These are phyloP conservation scores for Gadopsis marmoratus DNA, from an alignment of 2,797 vertebrate genomes.

Conservation along the genomic window DNA sequence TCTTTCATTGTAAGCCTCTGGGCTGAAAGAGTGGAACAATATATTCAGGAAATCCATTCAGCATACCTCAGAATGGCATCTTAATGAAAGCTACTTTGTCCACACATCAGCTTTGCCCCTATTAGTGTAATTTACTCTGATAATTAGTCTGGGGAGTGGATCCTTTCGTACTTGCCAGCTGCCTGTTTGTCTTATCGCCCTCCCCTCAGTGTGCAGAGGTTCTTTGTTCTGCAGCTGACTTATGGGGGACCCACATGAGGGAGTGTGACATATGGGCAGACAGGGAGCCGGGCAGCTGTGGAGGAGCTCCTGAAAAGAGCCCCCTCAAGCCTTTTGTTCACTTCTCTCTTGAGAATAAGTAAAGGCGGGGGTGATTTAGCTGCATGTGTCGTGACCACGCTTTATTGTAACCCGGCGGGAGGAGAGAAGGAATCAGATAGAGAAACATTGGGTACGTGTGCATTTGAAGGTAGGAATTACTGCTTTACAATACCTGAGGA, in stretches of 20 bases:
- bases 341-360: constrained; percentile 53
- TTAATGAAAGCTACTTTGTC: constrained; percentile 65
- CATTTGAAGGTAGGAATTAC: background rate
- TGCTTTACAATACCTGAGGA: constrained; percentile 86
- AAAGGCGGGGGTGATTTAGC: constrained; percentile 67
- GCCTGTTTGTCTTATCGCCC: constrained; percentile 60
- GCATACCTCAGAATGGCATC: constrained; percentile 20
- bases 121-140: constrained; percentile 71
- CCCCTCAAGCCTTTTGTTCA: constrained; percentile 78
- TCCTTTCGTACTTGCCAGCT: constrained; percentile 50
- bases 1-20: constrained; percentile 4
- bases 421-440: constrained; percentile 24
- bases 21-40: constrained; percentile 7
- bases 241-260: constrained; percentile 60
- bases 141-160: constrained; percentile 68
- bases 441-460: background rate
- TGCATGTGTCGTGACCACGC: constrained; percentile 45
- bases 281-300: constrained; percentile 78
- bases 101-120: constrained; percentile 49
- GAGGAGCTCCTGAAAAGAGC: constrained; percentile 71
- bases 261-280: constrained; percentile 80
- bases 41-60: constrained; percentile 38
- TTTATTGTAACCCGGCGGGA: constrained; percentile 32
- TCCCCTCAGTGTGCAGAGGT: constrained; percentile 44
- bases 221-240: constrained; percentile 77